A percentile compares a stretch with the other conserved stretches of the same genome.
Conservation (phyloP, 2,888 invertebrate species). For the Venusia cambrica region DNA sequence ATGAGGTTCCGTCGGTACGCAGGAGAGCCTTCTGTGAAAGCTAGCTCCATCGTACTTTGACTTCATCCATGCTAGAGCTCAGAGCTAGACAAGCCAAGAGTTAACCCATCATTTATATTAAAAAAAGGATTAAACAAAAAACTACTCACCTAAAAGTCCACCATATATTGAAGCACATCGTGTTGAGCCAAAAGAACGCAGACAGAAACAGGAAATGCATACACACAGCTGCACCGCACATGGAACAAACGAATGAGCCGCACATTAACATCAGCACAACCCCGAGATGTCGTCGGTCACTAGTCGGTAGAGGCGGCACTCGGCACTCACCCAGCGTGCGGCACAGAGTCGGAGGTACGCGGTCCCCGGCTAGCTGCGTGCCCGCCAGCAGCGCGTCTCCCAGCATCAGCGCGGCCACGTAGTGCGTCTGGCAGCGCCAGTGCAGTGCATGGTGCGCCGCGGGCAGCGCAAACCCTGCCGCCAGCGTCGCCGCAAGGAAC, state of each 20-base stretch:
- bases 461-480: constrained; percentile 89
- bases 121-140: too few relatives aligned
- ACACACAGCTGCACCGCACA: constrained; percentile 84
- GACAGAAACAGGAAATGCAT: constrained; percentile 95
- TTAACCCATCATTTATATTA: too few relatives aligned
- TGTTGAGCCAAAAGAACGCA: constrained; percentile 96
- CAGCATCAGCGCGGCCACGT: constrained; percentile 90
- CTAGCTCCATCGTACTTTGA: too few relatives aligned
- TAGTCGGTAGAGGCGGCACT: too few relatives aligned
- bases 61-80: too few relatives aligned
- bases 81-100: too few relatives aligned
- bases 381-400: constrained; percentile 90
- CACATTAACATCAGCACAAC: constrained; percentile 23
- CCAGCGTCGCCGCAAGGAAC: constrained; percentile 90
- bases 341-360: constrained; percentile 83
- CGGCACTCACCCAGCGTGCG: constrained; percentile 87
- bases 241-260: constrained; percentile 40
- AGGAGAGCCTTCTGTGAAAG: too few relatives aligned
- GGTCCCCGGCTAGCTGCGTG: constrained; percentile 85
- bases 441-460: constrained; percentile 92
- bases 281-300: constrained; percentile 6
- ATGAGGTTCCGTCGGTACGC: too few relatives aligned
- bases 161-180: constrained; percentile 97
- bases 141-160: constrained; percentile 93
- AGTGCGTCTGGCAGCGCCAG: constrained; percentile 94